Conservation (phyloP, 2,113 vertebrate species). For the Paratilapia polleni region DNA sequence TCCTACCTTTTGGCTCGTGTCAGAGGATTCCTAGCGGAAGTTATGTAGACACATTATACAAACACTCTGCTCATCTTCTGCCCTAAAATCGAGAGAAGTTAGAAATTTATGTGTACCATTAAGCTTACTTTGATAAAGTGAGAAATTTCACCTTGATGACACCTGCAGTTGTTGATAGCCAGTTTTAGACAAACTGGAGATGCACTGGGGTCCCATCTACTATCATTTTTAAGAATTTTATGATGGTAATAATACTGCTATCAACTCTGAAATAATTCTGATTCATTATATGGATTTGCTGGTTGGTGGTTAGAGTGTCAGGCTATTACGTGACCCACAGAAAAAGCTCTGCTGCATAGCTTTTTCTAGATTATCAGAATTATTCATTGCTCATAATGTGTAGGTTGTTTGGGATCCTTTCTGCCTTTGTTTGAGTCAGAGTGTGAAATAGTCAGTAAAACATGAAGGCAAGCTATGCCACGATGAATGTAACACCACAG, state of each 20-base stretch:
- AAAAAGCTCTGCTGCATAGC: slow-evolving; percentile 38
- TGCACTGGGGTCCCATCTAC: neutral
- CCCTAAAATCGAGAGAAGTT: slow-evolving; percentile 17
- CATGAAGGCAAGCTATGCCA: slow-evolving; percentile 42
- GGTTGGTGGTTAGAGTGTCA: slow-evolving; percentile 37
- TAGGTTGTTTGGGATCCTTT: slow-evolving; percentile 63
- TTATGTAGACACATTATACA: slow-evolving; percentile 59
- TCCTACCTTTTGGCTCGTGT: slow-evolving; percentile 75
- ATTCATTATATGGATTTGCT: neutral
- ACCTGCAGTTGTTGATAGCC: neutral
- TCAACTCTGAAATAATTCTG: neutral
- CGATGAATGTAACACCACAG: slow-evolving; percentile 20
- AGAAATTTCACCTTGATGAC: slow-evolving; percentile 4
- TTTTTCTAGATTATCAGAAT: slow-evolving; percentile 50
- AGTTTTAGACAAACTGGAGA: neutral
- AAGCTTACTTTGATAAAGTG: slow-evolving; percentile 14
- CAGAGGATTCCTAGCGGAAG: slow-evolving; percentile 74
- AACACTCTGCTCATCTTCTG: slow-evolving; percentile 44
- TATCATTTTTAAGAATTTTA: neutral
- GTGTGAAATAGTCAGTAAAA: slow-evolving; percentile 58
- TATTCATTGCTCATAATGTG: slow-evolving; percentile 65
- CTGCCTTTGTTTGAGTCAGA: slow-evolving; percentile 67
- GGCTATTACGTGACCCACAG: slow-evolving; percentile 53
- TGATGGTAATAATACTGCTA: neutral
- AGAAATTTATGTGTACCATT: neutral